A percentile compares a stretch with the other conserved stretches of the same genome.
These are phyloP conservation scores for Onchidella celtica DNA, from an alignment of 2,888 invertebrate species.

Conservation along the genomic window DNA sequence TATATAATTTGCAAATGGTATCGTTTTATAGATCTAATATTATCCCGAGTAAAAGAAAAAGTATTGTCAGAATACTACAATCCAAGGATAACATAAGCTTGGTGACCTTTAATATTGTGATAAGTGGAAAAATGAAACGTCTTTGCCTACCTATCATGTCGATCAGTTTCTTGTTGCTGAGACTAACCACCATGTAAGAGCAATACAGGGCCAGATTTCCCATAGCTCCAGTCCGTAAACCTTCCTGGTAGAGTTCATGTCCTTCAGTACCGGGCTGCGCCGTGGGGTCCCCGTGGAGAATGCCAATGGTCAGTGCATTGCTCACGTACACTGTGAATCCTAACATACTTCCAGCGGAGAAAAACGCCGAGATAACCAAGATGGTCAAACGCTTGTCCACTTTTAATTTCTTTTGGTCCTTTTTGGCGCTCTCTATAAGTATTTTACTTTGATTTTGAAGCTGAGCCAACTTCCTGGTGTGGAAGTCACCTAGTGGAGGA, in stretches of 20 bases:
- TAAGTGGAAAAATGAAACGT: too few species aligned
- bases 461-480: slow-evolving; percentile 22
- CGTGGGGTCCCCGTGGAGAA: slow-evolving; percentile 30
- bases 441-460: slow-evolving; percentile 6
- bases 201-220: slow-evolving; percentile 25
- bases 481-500: slow-evolving; percentile 27
- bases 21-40: too few species aligned
- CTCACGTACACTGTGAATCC: slow-evolving; percentile 14
- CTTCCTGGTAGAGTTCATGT: neutral
- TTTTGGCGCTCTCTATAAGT: neutral
- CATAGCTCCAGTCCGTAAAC: slow-evolving; percentile 18
- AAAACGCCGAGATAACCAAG: slow-evolving; percentile 3
- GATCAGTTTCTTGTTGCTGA: slow-evolving; percentile 30
- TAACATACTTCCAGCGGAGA: slow-evolving; percentile 12
- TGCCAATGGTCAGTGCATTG: slow-evolving; percentile 39
- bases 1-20: too few species aligned
- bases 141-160: slow-evolving; percentile 32
- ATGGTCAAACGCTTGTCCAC: slow-evolving; percentile 17
- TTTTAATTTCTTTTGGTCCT: neutral
- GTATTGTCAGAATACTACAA: too few species aligned
- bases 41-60: too few species aligned
- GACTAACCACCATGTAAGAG: slow-evolving; percentile 2
- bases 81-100: too few species aligned
- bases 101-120: too few species aligned
- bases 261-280: slow-evolving; percentile 23